Conservation (phyloP, 2,113 vertebrate species). For the Syrrhaptes paradoxus region DNA sequence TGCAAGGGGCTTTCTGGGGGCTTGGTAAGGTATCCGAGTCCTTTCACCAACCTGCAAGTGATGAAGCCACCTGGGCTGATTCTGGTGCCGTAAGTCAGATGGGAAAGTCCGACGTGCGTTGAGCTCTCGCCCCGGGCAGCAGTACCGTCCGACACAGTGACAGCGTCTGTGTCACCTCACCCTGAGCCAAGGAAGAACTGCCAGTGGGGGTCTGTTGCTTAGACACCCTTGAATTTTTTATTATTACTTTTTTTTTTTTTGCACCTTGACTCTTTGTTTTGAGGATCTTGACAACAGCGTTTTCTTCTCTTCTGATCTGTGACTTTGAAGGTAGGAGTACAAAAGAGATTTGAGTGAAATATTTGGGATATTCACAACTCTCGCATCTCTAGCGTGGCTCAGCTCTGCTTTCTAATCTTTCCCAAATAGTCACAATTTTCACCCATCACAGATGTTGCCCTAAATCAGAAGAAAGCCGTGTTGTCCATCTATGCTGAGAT, state of each 20-base stretch:
- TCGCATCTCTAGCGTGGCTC: background rate
- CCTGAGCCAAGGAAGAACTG: background rate
- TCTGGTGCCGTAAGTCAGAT: background rate
- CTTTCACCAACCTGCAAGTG: background rate
- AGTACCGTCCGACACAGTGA: background rate
- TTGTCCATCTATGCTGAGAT: background rate
- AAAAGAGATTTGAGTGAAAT: slow-evolving; percentile 32
- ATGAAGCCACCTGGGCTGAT: background rate
- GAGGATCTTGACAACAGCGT: background rate
- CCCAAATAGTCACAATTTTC: background rate
- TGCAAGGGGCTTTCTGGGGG: background rate
- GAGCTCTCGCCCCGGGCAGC: background rate
- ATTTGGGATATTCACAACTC: background rate
- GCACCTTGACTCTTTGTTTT: background rate
- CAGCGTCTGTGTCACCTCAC: background rate
- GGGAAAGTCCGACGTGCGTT: background rate
- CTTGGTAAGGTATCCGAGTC: background rate
- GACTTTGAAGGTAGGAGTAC: slow-evolving; percentile 20
- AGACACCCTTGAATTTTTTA: background rate
- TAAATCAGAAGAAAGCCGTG: background rate
- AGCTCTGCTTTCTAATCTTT: background rate
- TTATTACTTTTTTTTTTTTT: background rate
- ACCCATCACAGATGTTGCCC: background rate
- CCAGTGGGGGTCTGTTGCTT: background rate
- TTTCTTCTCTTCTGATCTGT: background rate